A percentile compares a stretch with the other conserved stretches of the same genome.
phyloP scores from a whole-genome alignment of 1,140 invertebrate species.

The Galleria mellonella region DNA sequence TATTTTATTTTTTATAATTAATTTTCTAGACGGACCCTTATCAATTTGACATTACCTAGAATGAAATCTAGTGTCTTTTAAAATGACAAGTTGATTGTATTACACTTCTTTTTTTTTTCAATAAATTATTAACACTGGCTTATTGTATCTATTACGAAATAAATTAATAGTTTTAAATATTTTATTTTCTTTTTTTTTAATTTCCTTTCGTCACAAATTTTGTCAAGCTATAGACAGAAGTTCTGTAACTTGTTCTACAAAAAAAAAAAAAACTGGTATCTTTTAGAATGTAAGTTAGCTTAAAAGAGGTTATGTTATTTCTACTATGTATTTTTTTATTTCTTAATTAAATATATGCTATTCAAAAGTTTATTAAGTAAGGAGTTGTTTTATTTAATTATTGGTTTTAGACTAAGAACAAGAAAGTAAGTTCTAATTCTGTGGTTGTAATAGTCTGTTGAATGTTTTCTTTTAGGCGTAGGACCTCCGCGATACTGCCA shows the following conservation, averaged over 20 bases:
- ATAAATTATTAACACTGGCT: conserved; percentile 24
- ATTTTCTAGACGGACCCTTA: conserved; percentile 11
- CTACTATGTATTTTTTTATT: conserved; percentile 55
- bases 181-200: conserved; percentile 18
- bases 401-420: too few species aligned
- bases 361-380: conserved; percentile 49
- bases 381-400: conserved; percentile 40
- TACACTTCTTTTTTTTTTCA: conserved; percentile 8
- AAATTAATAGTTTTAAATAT: conserved; percentile 18
- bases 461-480: too few species aligned
- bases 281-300: conserved; percentile 30
- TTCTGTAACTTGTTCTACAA: too few species aligned
- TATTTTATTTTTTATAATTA: conserved; percentile 22
- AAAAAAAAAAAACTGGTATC: too few species aligned
- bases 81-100: conserved; percentile 67
- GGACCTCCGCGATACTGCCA: too few species aligned
- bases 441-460: too few species aligned
- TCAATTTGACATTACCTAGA: conserved; percentile 72
- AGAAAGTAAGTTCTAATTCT: too few species aligned
- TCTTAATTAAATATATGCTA: conserved; percentile 49
- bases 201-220: conserved; percentile 21
- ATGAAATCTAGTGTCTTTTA: conserved; percentile 57
- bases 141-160: conserved; percentile 15
- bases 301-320: conserved; percentile 40
- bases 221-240: too few species aligned